Conservation (phyloP, 1,140 invertebrate genomes). For the Megalopta genalis region DNA sequence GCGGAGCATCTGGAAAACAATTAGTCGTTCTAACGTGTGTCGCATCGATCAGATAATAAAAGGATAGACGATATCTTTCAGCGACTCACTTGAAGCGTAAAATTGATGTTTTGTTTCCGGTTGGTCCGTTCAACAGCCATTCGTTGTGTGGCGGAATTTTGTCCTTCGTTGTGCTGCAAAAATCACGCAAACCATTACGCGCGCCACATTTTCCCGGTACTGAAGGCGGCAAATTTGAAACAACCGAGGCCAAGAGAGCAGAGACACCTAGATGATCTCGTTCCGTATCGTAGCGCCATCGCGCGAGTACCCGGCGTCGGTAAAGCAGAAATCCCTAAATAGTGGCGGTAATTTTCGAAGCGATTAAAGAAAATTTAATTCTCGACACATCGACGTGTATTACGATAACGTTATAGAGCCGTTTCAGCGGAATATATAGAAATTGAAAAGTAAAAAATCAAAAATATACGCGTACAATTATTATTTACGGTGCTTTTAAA, state of each 20-base stretch:
- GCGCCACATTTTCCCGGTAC: neutral
- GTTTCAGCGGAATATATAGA: too few species aligned
- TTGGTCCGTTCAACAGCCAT: constrained; percentile 74
- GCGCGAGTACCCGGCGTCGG: constrained; percentile 14
- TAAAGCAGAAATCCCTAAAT: constrained; percentile 33
- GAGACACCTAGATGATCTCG: neutral
- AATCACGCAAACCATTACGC: constrained; percentile 8
- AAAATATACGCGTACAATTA: too few species aligned
- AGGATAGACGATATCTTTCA: neutral
- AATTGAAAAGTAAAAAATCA: too few species aligned
- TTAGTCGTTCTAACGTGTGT: neutral
- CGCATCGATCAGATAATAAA: neutral
- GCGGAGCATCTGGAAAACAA: constrained; percentile 74
- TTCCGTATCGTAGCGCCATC: constrained; percentile 20
- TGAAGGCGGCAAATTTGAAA: constrained; percentile 2
- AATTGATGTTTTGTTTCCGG: constrained; percentile 71
- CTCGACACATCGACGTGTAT: too few species aligned
- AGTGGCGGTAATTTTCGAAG: too few species aligned
- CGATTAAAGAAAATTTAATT: too few species aligned
- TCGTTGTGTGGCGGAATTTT: constrained; percentile 67
- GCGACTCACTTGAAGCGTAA: constrained; percentile 76
- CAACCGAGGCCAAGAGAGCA: too few species aligned
- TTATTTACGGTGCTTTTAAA: too few species aligned
- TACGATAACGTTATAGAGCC: too few species aligned
- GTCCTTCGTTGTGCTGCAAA: constrained; percentile 71